Evolutionary conservation across 2,888 invertebrate genomes (phyloP).

Genomic region (Aplocera efformata): DNA sequence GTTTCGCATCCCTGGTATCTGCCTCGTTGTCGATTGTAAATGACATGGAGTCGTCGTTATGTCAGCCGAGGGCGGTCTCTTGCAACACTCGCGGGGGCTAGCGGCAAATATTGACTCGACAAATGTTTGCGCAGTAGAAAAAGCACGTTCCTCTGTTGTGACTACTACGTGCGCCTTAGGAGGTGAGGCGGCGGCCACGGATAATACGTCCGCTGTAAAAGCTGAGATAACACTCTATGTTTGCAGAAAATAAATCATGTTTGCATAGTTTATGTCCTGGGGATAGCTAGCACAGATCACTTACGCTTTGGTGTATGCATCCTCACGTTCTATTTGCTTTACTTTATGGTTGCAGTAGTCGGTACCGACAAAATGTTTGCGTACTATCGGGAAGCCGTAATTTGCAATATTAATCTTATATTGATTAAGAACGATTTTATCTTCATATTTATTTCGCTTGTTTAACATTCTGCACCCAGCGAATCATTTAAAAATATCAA

Average conservation of each 20-base stretch:
- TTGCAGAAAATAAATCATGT: conserved; percentile 70
- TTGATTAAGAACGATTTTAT: no score
- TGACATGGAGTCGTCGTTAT: conserved; percentile 1
- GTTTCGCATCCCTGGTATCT: conserved; percentile 23
- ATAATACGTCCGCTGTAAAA: conserved; percentile 52
- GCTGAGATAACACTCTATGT: conserved; percentile 61
- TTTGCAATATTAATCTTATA: no score
- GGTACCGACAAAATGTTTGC: conserved; percentile 24
- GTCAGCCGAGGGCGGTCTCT: conserved; percentile 33
- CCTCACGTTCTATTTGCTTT: conserved; percentile 71
- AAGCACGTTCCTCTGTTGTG: conserved; percentile 61
- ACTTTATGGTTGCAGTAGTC: conserved; percentile 41
- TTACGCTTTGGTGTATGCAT: conserved; percentile 50
- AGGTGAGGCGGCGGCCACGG: conserved; percentile 49
- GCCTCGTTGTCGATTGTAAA: neutral
- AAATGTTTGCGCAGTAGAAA: conserved; percentile 66
- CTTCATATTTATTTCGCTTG: neutral
- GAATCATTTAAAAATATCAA: conserved; percentile 20
- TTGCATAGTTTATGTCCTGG: conserved; percentile 64
- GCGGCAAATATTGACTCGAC: conserved; percentile 69
- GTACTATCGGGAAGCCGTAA: no score
- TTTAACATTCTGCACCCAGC: conserved; percentile 24
- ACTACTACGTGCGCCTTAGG: conserved; percentile 55
- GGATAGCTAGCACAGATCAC: conserved; percentile 57
- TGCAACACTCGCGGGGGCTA: conserved; percentile 56